Evolutionary conservation across 2,113 vertebrate genomes (phyloP), one percentile per base, ranked within the genome.

Genomic region (Actenoides lindsayi): DNA sequence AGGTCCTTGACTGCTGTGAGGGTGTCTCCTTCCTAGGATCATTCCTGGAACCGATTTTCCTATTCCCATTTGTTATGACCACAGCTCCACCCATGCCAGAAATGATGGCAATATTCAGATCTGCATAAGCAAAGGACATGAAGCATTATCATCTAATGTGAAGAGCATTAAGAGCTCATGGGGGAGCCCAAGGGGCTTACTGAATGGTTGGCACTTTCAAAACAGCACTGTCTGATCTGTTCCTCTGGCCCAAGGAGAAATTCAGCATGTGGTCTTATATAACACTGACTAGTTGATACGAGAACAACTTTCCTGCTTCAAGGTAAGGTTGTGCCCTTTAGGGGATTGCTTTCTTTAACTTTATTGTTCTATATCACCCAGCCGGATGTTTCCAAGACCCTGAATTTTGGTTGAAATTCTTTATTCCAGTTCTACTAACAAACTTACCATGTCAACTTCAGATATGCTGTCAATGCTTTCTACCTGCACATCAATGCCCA

Each of bases 401-500:
- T 57, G 62, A 50, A 62, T 79, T 80, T 94, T 87, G 80, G 16
- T 42, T 63, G 44, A 42, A 89, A 25, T 50, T 78, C n/a, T 81
- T 51, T 67, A 54, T 74, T 44, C 28, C 39, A 27, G 35, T 79
- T 83, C 35, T 76, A n/a, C 75, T 90, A 68, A 91, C 46, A 73
- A 98, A 96, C 98, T 98, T 98, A 99, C 98, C 99, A 99, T 99
- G 96, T 99, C 98, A 93, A 99, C 98, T 97, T 99, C 99, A 46
- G 99, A 99, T 98, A 99, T 99, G 97, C 99, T 99, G 97, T 99
- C 99, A 90, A 99, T 98, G 95, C 99, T 99, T 98, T 99, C 99
- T 97, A 99, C 98, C 95, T 99, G 99, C 51, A 99, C 98, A 46
- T 99, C 99, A 91, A 99, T 98, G 92, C 98, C 99, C 64, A 99